Base-by-base conservation (phyloP, 1,140 invertebrate species). In the Cydia splendana region DNA sequence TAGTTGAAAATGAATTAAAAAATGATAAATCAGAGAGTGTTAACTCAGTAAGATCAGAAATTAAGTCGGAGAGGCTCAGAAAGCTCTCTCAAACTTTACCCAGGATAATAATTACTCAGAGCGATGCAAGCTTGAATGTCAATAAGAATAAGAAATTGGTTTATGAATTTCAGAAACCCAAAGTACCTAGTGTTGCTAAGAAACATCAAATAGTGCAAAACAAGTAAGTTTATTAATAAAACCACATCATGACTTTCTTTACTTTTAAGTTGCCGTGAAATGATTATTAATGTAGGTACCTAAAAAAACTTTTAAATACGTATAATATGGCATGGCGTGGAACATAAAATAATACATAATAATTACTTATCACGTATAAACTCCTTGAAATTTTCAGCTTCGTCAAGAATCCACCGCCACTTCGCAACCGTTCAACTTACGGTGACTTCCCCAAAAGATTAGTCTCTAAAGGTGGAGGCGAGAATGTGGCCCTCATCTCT, bases 71-170 rank as follows among this genome's bases (percentile, higher is more conserved):
- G n/a, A 87, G 91, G 75, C 76, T 92, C 13, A 81, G 89, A 12
- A 88, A 86, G 75, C 69, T 93, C 9, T 93, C 91, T 0, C 81
- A 87, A 75, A 89, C 90, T 53, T 48, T 92, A 20, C 91, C 91
- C 5, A 93, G 89, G 75, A 93, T 93, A 34, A 87, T 92, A 15
- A 93, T 93, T 75, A 93, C 91, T 0, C 85, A 91, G 48, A 92
- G 91, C 76, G 87, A 83, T 77, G 84, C 85, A 0, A 93, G 89
- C 79, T 76, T 92, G 30, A 82, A 85, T 77, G 45, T 79, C 4
- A 86, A 83, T 28, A 69, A n/a, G 78, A 82, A 24, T 53, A 76
- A 74, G 24, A 15, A 30, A 13, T 6, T 76, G 12, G 18, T 65
- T 45, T 65, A 65, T 9, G 53, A 76, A 42, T 75, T 75, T 71